Conservation (phyloP, 1,140 invertebrate species). For the Ptiloglossa arizonensis region DNA sequence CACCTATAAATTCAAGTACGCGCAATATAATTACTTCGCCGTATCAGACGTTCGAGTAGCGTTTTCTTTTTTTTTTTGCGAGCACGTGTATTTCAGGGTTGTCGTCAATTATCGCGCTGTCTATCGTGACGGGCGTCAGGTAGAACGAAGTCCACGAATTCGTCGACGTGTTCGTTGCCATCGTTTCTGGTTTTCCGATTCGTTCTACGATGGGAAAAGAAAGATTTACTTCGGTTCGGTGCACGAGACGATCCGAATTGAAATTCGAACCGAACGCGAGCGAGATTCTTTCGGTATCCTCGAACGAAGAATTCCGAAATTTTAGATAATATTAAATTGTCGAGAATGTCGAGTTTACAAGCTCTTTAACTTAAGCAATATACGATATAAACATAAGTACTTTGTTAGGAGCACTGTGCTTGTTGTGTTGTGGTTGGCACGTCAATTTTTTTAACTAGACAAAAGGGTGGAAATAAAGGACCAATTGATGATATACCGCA, state of each 20-base stretch:
- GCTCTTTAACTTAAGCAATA: conserved; percentile 70
- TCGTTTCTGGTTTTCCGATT: neutral
- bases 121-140: too few species aligned
- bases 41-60: neutral
- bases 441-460: conserved; percentile 58
- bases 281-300: neutral
- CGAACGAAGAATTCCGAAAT: neutral
- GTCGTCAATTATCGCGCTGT: conserved; percentile 15
- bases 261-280: neutral
- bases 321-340: conserved; percentile 20
- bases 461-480: conserved; percentile 32
- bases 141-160: neutral
- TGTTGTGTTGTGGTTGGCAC: conserved; percentile 70
- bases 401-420: conserved; percentile 70
- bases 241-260: too few species aligned
- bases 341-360: conserved; percentile 64
- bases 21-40: conserved; percentile 4
- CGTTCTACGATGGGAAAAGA: neutral
- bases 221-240: neutral
- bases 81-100: conserved; percentile 6
- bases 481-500: conserved; percentile 65
- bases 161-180: neutral
- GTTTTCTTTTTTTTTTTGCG: too few species aligned
- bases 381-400: conserved; percentile 65
- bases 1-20: conserved; percentile 49